phyloP scores from a whole-genome alignment of 1,140 invertebrate genomes.

The Aphidius gifuensis region DNA sequence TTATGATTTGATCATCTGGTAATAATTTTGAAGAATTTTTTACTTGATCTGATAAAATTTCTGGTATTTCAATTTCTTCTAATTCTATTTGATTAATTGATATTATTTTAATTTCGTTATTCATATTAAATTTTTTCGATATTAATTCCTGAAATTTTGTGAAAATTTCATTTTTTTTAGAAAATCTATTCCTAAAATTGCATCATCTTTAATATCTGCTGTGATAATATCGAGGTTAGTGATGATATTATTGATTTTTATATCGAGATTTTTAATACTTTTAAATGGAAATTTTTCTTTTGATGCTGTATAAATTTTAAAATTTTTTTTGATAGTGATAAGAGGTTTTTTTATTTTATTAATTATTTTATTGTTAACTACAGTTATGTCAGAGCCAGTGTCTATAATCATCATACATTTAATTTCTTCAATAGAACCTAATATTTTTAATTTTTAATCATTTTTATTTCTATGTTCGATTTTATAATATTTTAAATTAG shows the following conservation, averaged over 20 bases:
- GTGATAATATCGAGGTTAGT: neutral
- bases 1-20: neutral
- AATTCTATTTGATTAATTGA: neutral
- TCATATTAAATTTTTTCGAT: conserved; percentile 1
- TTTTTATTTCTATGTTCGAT: neutral
- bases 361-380: neutral
- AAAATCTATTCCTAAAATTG: conserved; percentile 12
- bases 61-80: neutral
- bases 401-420: neutral
- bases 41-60: neutral
- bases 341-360: neutral
- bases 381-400: neutral
- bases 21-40: neutral
- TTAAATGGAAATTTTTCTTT: no score
- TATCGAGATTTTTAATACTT: no score
- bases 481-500: neutral
- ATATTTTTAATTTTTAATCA: neutral
- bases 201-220: conserved; percentile 3
- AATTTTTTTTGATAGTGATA: neutral
- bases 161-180: conserved; percentile 2
- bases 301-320: neutral
- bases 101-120: neutral
- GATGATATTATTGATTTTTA: no score
- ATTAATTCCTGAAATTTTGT: neutral
- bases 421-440: neutral